phyloP scores from a whole-genome alignment of 2,113 vertebrate genomes.

The Myodes glareolus region DNA sequence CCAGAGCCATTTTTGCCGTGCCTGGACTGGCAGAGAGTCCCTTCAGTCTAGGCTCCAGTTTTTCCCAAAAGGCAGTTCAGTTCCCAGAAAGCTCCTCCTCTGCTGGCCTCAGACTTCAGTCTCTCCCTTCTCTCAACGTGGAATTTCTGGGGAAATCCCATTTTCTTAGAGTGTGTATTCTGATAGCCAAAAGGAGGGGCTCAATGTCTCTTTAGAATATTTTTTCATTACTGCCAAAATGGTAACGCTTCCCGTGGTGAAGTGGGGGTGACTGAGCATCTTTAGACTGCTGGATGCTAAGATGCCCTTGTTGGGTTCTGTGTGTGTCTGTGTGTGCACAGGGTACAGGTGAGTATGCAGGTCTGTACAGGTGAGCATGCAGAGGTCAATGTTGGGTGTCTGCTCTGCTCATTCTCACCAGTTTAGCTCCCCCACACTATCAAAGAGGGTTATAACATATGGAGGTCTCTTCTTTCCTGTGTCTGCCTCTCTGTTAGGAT shows the following conservation, averaged over 20 bases:
- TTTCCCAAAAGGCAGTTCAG: not conserved
- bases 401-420: not conserved
- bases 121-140: not conserved
- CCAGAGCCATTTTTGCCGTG: not conserved
- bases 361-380: not conserved
- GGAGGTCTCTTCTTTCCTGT: not conserved
- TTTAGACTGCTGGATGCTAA: not conserved
- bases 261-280: not conserved
- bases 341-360: not conserved
- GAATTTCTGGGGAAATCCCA: not conserved
- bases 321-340: not conserved
- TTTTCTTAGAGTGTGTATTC: not conserved
- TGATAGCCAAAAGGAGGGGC: not conserved
- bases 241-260: not conserved
- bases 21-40: not conserved
- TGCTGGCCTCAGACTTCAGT: not conserved
- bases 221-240: not conserved
- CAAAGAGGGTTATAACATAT: not conserved
- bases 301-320: not conserved
- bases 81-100: not conserved
- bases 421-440: not conserved
- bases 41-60: not conserved
- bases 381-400: not conserved
- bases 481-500: not conserved
- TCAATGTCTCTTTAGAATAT: not conserved